phyloP scores from a whole-genome alignment of 2,113 vertebrate species.

The Hemibates koningsi region DNA sequence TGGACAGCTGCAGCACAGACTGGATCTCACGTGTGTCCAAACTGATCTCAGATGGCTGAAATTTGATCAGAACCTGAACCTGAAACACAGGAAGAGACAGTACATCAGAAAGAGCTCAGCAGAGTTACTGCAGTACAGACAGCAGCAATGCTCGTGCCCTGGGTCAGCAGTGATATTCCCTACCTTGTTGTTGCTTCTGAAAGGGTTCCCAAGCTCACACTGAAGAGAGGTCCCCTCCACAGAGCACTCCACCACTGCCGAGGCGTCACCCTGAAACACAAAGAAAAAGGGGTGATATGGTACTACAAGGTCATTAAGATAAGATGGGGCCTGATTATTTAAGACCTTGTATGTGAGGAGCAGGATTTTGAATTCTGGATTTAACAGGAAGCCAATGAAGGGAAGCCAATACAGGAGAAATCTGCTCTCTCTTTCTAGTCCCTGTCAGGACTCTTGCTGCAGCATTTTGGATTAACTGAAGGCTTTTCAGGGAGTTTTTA shows the following conservation, averaged over 20 bases:
- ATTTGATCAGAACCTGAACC: constrained; percentile 77
- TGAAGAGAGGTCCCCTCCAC: constrained; percentile 46
- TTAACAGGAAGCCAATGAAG: background rate
- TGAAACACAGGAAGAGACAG: constrained; percentile 33
- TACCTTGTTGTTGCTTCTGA: constrained; percentile 79
- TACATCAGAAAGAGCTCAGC: background rate
- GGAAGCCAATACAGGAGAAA: background rate
- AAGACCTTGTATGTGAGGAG: background rate
- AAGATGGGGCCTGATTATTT: background rate
- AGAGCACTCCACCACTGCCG: background rate
- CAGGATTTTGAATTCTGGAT: background rate
- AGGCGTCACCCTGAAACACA: constrained; percentile 14
- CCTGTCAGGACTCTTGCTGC: background rate
- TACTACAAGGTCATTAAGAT: background rate
- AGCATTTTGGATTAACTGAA: accelerated
- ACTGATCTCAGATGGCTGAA: constrained; percentile 73
- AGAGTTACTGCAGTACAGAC: background rate
- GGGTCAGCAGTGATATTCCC: background rate
- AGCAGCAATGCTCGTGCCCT: background rate
- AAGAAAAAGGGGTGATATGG: background rate
- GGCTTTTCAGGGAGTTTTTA: accelerated
- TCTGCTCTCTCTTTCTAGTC: background rate
- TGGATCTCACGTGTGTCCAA: constrained; percentile 72
- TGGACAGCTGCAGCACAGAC: constrained; percentile 76
- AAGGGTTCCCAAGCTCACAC: constrained; percentile 87